These are phyloP conservation scores for Dicerorhinus sumatrensis DNA, from an alignment of 2,113 vertebrate species.

Conservation along the genomic window DNA sequence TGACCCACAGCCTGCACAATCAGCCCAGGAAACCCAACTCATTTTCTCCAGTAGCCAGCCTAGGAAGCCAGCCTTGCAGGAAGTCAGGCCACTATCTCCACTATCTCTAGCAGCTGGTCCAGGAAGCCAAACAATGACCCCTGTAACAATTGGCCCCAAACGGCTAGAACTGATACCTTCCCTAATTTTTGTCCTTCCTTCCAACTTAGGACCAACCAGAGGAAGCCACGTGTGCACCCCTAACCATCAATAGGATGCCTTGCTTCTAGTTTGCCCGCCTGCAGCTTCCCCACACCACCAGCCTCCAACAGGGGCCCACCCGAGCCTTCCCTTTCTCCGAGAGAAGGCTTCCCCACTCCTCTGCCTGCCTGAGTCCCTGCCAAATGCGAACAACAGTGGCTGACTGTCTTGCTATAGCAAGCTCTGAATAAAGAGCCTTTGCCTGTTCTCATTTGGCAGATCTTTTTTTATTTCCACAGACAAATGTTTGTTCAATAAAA, in stretches of 20 bases:
- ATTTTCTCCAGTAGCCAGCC: not conserved
- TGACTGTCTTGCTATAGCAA: not conserved
- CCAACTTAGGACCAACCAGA: not conserved
- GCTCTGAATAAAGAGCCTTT: slow-evolving; percentile 24
- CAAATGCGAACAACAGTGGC: not conserved
- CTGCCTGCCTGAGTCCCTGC: not conserved
- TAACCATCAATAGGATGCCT: not conserved
- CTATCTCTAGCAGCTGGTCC: not conserved
- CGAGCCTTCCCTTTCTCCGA: not conserved
- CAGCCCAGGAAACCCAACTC: not conserved
- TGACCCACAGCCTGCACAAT: not conserved
- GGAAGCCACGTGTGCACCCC: not conserved
- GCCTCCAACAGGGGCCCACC: not conserved
- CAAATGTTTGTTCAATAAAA: slow-evolving; percentile 66
- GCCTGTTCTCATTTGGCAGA: slow-evolving; percentile 7
- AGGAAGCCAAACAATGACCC: not conserved
- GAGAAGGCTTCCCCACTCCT: not conserved
- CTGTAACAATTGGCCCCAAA: not conserved
- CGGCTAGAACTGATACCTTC: not conserved
- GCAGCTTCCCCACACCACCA: not conserved
- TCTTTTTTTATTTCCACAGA: slow-evolving; percentile 37
- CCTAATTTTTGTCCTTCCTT: not conserved
- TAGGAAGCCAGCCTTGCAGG: not conserved
- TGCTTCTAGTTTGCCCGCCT: not conserved
- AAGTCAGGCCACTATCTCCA: not conserved